Evolutionary conservation across 2,113 vertebrate species (phyloP).

Genomic region (Alligator mississippiensis): DNA sequence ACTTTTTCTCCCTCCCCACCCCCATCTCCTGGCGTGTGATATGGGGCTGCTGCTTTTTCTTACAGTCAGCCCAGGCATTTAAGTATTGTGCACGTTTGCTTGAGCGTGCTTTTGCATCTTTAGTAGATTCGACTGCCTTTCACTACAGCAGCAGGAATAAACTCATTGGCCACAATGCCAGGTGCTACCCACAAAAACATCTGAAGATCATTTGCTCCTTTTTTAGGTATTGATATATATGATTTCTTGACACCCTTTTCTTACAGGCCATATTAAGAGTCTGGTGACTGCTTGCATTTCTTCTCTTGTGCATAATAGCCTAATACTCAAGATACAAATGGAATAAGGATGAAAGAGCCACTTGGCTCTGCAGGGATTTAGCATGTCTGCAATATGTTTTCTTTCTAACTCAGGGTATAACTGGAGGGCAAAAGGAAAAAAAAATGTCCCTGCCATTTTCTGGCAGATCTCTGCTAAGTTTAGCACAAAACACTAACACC

Average conservation of each 20-base stretch:
- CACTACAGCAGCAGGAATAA: background rate
- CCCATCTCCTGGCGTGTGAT: background rate
- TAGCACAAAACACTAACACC: background rate
- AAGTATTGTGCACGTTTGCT: fast-evolving
- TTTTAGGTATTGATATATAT: background rate
- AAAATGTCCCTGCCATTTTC: background rate
- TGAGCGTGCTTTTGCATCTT: background rate
- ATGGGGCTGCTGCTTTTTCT: background rate
- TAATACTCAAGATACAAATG: background rate
- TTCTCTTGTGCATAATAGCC: background rate
- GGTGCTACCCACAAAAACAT: fast-evolving
- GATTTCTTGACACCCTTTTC: background rate
- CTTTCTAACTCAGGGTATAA: background rate
- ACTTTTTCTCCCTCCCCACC: fast-evolving
- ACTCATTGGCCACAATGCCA: background rate
- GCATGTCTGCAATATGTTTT: background rate
- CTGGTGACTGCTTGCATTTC: background rate
- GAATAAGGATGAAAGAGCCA: background rate
- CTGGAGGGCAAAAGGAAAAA: conserved; percentile 5
- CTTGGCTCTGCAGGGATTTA: background rate
- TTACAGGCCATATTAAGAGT: background rate
- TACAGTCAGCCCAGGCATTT: background rate
- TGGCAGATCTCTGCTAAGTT: background rate
- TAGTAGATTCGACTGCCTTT: background rate
- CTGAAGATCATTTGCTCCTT: background rate